Percentiles rank a stretch among this genome's conserved stretches.
phyloP scores from a whole-genome alignment of 2,113 vertebrate genomes.

The Phyllopteryx taeniolatus region DNA sequence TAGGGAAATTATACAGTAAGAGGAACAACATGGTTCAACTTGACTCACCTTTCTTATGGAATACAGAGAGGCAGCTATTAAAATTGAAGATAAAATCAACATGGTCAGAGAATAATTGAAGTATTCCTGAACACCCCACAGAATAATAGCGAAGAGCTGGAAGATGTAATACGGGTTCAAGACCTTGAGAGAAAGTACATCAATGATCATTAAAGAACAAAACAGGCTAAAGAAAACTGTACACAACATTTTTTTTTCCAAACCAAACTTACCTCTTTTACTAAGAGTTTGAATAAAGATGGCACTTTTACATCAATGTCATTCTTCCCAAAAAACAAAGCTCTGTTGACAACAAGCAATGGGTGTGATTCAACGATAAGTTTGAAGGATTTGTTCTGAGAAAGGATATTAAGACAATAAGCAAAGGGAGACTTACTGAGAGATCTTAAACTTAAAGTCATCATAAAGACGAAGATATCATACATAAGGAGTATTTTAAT shows the following conservation, averaged over 20 bases:
- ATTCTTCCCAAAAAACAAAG: slow-evolving; percentile 90
- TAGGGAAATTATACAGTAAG: too few relatives aligned
- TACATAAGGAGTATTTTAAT: too few relatives aligned
- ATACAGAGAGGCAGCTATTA: slow-evolving; percentile 88
- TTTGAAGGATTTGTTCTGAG: not conserved
- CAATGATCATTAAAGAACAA: not conserved
- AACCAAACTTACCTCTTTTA: slow-evolving; percentile 83
- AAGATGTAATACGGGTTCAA: slow-evolving; percentile 98
- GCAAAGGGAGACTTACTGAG: not conserved
- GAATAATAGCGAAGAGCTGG: slow-evolving; percentile 93
- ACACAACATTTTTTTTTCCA: not conserved
- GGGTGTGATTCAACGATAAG: not conserved
- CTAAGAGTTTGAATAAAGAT: slow-evolving; percentile 90
- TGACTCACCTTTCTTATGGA: slow-evolving; percentile 89
- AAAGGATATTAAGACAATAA: not conserved
- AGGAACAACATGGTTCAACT: not conserved
- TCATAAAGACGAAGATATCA: too few relatives aligned
- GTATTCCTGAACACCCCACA: slow-evolving; percentile 88
- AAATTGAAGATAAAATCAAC: slow-evolving; percentile 90
- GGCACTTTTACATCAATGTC: slow-evolving; percentile 95
- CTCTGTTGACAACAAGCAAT: slow-evolving; percentile 67
- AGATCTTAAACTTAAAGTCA: too few relatives aligned
- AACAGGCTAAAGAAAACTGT: not conserved
- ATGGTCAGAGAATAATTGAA: slow-evolving; percentile 92
- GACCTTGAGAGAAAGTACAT: slow-evolving; percentile 72